A percentile compares a stretch with the other conserved stretches of the same genome.
These are phyloP conservation scores for Sinonovacula constricta DNA, from an alignment of 1,140 invertebrate species.

Conservation along the genomic window DNA sequence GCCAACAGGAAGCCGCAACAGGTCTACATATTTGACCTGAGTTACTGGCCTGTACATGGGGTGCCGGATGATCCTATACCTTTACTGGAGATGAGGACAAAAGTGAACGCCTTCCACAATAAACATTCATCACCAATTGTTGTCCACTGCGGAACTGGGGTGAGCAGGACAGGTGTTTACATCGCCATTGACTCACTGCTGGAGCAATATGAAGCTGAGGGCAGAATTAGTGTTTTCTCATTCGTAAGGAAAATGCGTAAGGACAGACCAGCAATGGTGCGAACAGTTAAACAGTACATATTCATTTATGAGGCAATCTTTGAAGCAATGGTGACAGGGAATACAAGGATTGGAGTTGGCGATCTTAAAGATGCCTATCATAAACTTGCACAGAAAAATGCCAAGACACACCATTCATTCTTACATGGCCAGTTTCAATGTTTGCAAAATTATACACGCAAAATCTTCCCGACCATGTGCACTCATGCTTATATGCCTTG, in stretches of 20 bases:
- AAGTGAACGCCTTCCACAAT: constrained; percentile 83
- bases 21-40: constrained; percentile 89
- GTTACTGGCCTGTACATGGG: constrained; percentile 99
- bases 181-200: constrained; percentile 75
- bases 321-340: constrained; percentile 70
- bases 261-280: constrained; percentile 71
- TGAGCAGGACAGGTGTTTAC: constrained; percentile 74
- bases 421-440: constrained; percentile 73
- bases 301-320: constrained; percentile 77
- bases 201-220: constrained; percentile 71
- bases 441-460: constrained; percentile 66
- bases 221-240: constrained; percentile 72
- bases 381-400: constrained; percentile 65
- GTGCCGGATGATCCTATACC: constrained; percentile 98
- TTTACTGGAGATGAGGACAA: constrained; percentile 96
- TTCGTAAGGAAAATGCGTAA: constrained; percentile 72
- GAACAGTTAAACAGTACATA: constrained; percentile 75
- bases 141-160: constrained; percentile 91
- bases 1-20: constrained; percentile 21
- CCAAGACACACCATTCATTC: constrained; percentile 65
- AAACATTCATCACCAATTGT: constrained; percentile 88
- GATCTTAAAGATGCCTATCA: constrained; percentile 71
- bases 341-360: constrained; percentile 58
- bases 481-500: constrained; percentile 52
- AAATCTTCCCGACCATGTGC: constrained; percentile 56